A percentile compares a stretch with the other conserved stretches of the same genome.
Conservation (phyloP, 35 echinoderm and acorn worm species). For the Holothuria glaberrima region DNA sequence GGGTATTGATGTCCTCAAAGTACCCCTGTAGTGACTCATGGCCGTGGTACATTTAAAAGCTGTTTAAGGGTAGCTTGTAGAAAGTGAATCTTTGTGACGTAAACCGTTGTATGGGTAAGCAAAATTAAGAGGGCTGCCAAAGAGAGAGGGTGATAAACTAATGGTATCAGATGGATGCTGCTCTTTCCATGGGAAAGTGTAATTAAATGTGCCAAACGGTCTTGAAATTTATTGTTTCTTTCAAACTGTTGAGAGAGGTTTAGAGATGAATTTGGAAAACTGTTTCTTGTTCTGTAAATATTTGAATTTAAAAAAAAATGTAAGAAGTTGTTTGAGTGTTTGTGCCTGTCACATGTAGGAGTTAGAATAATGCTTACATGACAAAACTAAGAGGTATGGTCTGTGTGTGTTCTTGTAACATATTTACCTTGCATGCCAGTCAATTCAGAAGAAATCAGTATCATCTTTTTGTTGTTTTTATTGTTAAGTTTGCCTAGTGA, state of each 20-base stretch:
- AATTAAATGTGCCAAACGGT: constrained; percentile 9
- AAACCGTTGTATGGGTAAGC: not conserved
- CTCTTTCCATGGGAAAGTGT: not conserved
- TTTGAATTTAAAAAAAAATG: constrained; percentile 7
- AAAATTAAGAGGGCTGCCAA: not conserved
- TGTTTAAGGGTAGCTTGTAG: no score
- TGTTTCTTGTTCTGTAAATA: constrained; percentile 15
- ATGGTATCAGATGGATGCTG: no score
- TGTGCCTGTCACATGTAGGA: constrained; percentile 35
- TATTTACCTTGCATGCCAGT: constrained; percentile 39
- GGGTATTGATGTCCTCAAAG: no score
- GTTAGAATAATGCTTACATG: not conserved
- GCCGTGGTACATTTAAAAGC: no score
- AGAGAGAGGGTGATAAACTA: not conserved
- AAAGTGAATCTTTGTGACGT: no score
- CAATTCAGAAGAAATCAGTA: not conserved
- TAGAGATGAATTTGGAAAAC: no score
- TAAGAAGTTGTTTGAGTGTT: constrained; percentile 6
- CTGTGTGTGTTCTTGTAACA: constrained; percentile 10
- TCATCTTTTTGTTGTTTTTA: no score
- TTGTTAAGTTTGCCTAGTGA: no score
- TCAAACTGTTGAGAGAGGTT: constrained; percentile 3
- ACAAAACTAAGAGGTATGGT: not conserved
- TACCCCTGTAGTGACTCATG: no score
- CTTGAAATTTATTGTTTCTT: not conserved